Conservation (phyloP, 2,888 invertebrate genomes). For the Meiosimyza decipiens region DNA sequence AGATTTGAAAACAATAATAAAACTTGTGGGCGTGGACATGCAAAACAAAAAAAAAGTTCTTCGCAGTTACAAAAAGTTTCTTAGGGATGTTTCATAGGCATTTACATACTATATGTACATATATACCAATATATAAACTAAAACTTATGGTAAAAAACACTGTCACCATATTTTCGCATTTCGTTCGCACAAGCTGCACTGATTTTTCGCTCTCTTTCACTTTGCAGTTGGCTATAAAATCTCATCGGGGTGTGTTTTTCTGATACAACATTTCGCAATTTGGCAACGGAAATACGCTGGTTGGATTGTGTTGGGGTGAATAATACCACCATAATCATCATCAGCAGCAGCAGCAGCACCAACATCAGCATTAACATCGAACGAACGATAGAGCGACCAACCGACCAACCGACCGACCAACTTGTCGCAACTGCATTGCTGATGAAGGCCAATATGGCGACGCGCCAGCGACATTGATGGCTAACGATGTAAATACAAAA, state of each 20-base stretch:
- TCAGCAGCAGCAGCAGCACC: not conserved
- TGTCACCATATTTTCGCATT: constrained; percentile 5
- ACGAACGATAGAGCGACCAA: not conserved
- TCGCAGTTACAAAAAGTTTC: too few species aligned
- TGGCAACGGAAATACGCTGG: too few species aligned
- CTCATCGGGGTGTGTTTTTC: too few species aligned
- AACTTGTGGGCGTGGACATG: too few species aligned
- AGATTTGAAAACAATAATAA: too few species aligned
- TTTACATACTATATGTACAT: too few species aligned
- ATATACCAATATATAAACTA: too few species aligned
- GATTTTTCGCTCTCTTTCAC: not conserved
- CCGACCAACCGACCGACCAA: not conserved
- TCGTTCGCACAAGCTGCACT: not conserved
- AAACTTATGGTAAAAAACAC: not conserved
- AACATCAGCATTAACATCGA: not conserved
- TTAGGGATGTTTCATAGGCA: too few species aligned
- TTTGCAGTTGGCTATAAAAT: not conserved
- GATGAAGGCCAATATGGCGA: constrained; percentile 26
- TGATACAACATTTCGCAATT: too few species aligned
- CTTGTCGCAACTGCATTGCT: constrained; percentile 6
- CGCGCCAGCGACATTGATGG: constrained; percentile 17
- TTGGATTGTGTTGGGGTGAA: not conserved
- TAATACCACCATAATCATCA: not conserved
- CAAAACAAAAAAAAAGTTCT: too few species aligned
- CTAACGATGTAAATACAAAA: constrained; percentile 17